These are phyloP conservation scores for Erinaceus europaeus DNA, from an alignment of 2,113 vertebrate species.

Conservation along the genomic window DNA sequence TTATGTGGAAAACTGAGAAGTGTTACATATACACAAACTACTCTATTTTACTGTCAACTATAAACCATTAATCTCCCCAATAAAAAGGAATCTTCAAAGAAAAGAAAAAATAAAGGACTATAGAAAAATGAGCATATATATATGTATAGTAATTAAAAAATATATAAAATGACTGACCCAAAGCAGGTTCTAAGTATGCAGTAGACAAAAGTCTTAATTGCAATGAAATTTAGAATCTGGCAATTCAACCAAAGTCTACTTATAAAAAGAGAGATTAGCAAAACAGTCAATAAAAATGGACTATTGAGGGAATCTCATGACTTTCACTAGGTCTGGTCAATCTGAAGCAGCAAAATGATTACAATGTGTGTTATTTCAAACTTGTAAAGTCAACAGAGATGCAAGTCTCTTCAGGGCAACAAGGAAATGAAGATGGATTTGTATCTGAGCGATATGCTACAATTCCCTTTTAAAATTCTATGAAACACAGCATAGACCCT, in stretches of 20 bases:
- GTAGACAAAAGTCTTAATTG: background rate
- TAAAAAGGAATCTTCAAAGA: too few relatives aligned
- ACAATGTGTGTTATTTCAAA: slow-evolving; percentile 51
- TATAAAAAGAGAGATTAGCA: background rate
- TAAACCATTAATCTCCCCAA: too few relatives aligned
- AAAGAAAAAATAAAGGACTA: too few relatives aligned
- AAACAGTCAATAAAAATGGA: slow-evolving; percentile 25
- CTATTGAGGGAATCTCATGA: slow-evolving; percentile 38
- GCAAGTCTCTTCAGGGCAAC: slow-evolving; percentile 57
- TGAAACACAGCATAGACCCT: slow-evolving; percentile 42
- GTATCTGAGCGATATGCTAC: slow-evolving; percentile 29
- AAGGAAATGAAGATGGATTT: slow-evolving; percentile 14
- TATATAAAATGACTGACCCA: background rate
- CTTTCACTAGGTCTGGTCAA: slow-evolving; percentile 68
- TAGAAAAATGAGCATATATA: too few relatives aligned
- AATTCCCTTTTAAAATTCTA: slow-evolving; percentile 58
- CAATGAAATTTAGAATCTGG: background rate
- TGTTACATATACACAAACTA: too few relatives aligned
- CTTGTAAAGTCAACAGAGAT: slow-evolving; percentile 64
- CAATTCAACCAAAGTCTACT: background rate
- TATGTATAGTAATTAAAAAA: too few relatives aligned
- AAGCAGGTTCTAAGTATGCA: background rate
- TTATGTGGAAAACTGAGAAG: too few relatives aligned
- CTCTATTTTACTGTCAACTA: too few relatives aligned
- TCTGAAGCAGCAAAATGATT: slow-evolving; percentile 65